Conservation (phyloP, 2,888 invertebrate genomes). For the Melolontha melolontha region DNA sequence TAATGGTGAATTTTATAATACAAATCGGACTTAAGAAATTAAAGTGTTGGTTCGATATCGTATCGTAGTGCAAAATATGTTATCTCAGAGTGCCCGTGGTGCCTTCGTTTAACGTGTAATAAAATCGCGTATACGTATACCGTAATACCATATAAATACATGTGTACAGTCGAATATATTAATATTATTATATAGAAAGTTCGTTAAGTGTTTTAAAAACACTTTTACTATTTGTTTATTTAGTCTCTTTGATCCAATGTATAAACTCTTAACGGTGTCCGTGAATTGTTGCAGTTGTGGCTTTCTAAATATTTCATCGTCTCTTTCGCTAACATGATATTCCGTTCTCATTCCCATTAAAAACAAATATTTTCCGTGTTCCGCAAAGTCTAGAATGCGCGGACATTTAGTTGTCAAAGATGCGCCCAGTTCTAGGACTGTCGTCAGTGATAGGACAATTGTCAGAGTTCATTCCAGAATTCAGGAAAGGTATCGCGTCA, state of each 20-base stretch:
- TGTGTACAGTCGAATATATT: conserved; percentile 24
- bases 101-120: neutral
- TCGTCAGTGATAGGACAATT: conserved; percentile 59
- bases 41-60: too few relatives aligned
- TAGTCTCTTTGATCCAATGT: conserved; percentile 41
- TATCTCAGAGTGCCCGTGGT: conserved; percentile 20
- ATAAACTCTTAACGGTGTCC: neutral
- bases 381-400: conserved; percentile 44
- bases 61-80: neutral
- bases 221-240: conserved; percentile 50
- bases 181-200: conserved; percentile 28
- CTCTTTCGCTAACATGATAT: too few relatives aligned
- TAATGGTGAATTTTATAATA: neutral
- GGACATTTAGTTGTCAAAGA: conserved; percentile 51
- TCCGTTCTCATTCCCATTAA: too few relatives aligned
- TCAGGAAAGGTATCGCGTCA: conserved; percentile 63
- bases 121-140: too few relatives aligned
- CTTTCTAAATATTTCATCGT: conserved; percentile 7
- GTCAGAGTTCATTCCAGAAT: conserved; percentile 62
- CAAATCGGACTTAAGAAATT: too few relatives aligned
- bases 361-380: neutral
- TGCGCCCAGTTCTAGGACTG: conserved; percentile 47
- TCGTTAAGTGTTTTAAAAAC: conserved; percentile 28
- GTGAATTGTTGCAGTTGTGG: neutral
- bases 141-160: neutral